phyloP scores from a whole-genome alignment of 2,113 vertebrate genomes.

The Actinemys pallida region DNA sequence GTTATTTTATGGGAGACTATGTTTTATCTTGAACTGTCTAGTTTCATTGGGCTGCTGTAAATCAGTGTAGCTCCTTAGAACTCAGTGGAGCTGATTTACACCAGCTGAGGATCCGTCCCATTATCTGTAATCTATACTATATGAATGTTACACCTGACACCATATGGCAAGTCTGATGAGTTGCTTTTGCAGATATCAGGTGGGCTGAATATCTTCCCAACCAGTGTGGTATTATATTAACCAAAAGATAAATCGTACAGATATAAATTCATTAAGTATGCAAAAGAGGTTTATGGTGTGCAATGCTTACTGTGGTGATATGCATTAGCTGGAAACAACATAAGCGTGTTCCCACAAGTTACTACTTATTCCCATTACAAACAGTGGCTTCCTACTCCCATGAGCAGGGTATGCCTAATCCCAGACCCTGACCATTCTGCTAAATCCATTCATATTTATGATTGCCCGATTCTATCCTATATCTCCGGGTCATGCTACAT shows the following conservation, averaged over 20 bases:
- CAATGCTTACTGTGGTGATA: background rate
- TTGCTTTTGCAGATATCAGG: background rate
- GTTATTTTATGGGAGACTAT: background rate
- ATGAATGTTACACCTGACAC: background rate
- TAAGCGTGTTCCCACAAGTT: background rate
- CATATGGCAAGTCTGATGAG: background rate
- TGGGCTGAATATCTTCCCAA: background rate
- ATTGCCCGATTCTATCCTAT: background rate
- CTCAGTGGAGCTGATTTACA: slow-evolving; percentile 8
- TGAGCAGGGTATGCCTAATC: background rate
- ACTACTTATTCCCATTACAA: background rate
- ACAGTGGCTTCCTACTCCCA: background rate
- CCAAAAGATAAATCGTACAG: fast-evolving
- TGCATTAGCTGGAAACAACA: background rate
- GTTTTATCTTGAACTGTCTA: background rate
- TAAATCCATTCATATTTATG: background rate
- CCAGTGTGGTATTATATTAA: background rate
- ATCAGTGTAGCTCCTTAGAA: background rate
- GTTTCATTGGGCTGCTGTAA: background rate
- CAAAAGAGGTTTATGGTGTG: fast-evolving
- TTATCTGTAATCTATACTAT: background rate
- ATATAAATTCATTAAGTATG: background rate
- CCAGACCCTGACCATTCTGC: background rate
- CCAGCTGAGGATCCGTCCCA: background rate
- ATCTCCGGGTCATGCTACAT: background rate